A percentile compares a stretch with the other conserved stretches of the same genome.
Conservation (phyloP, 2,797 vertebrate species). For the Euthynnus affinis region DNA sequence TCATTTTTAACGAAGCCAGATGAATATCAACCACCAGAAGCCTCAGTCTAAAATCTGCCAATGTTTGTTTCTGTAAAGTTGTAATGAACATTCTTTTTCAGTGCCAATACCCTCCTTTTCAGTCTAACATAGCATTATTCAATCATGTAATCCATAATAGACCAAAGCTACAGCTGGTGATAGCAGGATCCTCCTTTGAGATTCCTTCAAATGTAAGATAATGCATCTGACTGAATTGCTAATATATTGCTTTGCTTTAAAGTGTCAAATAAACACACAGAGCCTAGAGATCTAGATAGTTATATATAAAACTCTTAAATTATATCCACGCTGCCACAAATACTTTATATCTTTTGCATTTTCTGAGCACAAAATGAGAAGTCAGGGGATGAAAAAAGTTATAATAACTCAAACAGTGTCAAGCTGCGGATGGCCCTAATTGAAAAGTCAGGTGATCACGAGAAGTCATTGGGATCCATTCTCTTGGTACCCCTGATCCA, state of each 20-base stretch:
- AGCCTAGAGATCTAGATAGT: not conserved
- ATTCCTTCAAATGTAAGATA: constrained; percentile 44
- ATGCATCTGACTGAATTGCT: constrained; percentile 55
- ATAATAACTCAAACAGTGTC: not conserved
- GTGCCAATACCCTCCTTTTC: constrained; percentile 7
- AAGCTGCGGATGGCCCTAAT: too few species aligned
- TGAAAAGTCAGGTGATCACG: not conserved
- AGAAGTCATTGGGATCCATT: not conserved
- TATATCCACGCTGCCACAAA: constrained; percentile 2
- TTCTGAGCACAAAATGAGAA: not conserved
- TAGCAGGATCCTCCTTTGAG: constrained; percentile 42
- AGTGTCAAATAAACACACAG: constrained; percentile 22
- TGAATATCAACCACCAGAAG: constrained; percentile 3
- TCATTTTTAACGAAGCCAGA: not conserved
- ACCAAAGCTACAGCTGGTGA: constrained; percentile 52
- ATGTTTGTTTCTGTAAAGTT: constrained; percentile 19
- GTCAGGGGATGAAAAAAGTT: not conserved
- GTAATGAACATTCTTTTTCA: constrained; percentile 27
- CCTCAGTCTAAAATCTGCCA: not conserved
- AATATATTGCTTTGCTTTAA: constrained; percentile 36
- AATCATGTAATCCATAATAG: constrained; percentile 58
- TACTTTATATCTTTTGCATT: not conserved
- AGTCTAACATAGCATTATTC: constrained; percentile 45
- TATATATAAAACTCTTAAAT: constrained; percentile 6
- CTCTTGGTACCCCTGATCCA: not conserved